Evolutionary conservation across 1,140 invertebrate species (phyloP), one percentile per base, ranked within the genome.

Genomic region (Drosophila suzukii): DNA sequence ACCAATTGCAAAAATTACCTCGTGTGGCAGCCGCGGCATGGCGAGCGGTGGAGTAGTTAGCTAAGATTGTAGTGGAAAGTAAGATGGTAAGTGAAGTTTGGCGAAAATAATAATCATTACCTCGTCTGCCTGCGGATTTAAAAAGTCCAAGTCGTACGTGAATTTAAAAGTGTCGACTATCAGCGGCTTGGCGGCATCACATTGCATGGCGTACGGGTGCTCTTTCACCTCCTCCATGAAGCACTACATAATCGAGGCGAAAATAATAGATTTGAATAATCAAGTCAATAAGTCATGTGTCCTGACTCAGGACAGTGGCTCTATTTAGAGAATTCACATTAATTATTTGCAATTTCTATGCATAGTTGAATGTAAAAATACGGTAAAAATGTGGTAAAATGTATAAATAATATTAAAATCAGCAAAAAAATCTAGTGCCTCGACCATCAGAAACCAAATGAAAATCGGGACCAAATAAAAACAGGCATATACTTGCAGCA

Each of bases 1-100:
- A 6, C 96, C 96, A 59, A 97, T 94, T 0, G 95, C 95, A 80
- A 96, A 96, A 2, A 96, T 91, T 6, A 95, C 93, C 90, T 96
- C 95, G 72, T 95, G 94, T 0, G 96, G 96, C 12, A 96, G 93
- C 54, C 96, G 90, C 0, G 96, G 95, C 54, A 95, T 92, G 1
- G 94, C 93, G 15, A 96, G 91, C 58, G 94, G 93, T 8, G 94
- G 94, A 56, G 95, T 94, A 38, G 93, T 94, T 7, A 95, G 92
- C 85, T 95, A 68, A 20, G 20, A 15, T 81, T 66, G 39, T 59
- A 75, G 68, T 49, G 34, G 56, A 55, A 84, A 36, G 36, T 71
- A 36, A 55, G 71, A 81, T 24, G 57, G 27, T 2, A 34, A 10
- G 32, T 10, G 7, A 10, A 10, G 7, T 1, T 2, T 34, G 8